Percentiles rank a stretch among this genome's conserved stretches.
These are phyloP conservation scores for Cryptophagus acutangulus DNA, from an alignment of 2,888 invertebrate species.

Conservation along the genomic window DNA sequence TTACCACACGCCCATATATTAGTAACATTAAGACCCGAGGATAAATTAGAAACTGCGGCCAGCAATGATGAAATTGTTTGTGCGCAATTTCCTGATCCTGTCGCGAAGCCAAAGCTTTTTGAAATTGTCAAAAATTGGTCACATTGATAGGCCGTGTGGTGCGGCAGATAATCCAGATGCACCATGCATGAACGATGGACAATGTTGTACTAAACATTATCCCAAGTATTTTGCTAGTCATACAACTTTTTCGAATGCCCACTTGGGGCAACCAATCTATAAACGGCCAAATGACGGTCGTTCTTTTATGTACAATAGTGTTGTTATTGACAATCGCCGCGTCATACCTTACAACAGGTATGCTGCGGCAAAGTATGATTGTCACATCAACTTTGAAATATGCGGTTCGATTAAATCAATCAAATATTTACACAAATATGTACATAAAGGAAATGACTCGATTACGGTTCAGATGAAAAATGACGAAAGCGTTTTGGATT, in stretches of 20 bases:
- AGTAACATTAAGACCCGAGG: slow-evolving; percentile 1
- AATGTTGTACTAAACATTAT: slow-evolving; percentile 3
- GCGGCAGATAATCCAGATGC: slow-evolving; percentile 6
- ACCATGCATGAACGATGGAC: slow-evolving; percentile 2
- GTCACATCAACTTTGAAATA: slow-evolving; percentile 25
- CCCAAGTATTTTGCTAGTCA: background rate
- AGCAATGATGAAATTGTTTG: slow-evolving; percentile 3
- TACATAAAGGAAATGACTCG: no score
- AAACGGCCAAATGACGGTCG: slow-evolving; percentile 3
- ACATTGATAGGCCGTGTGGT: slow-evolving; percentile 2
- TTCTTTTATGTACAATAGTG: background rate
- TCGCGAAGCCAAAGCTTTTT: background rate
- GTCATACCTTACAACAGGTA: slow-evolving; percentile 19
- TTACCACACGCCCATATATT: slow-evolving; percentile 9
- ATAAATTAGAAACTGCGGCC: slow-evolving; percentile 1
- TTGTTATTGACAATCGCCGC: slow-evolving; percentile 12
- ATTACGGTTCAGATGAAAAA: no score
- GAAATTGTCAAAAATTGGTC: no score
- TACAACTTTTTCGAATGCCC: background rate
- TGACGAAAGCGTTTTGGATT: no score
- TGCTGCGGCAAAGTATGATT: slow-evolving; percentile 17
- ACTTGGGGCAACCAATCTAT: background rate
- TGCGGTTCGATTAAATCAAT: slow-evolving; percentile 17
- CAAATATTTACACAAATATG: slow-evolving; percentile 26
- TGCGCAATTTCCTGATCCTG: slow-evolving; percentile 6